These are phyloP conservation scores for Equus przewalskii DNA, from an alignment of 2,113 vertebrate genomes.

Conservation along the genomic window DNA sequence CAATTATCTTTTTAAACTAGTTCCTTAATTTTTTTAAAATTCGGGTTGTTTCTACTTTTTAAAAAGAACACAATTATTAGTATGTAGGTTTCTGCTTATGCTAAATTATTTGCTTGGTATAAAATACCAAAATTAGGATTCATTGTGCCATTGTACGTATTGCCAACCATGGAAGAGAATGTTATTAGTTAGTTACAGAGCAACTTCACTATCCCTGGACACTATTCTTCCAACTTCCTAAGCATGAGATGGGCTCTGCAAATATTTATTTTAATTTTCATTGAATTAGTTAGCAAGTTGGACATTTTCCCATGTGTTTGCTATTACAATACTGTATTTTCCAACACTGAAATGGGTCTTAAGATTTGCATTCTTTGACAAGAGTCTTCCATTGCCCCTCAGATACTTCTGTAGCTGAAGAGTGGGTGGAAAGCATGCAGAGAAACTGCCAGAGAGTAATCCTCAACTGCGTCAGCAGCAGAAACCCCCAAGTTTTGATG, in stretches of 20 bases:
- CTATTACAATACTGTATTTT: neutral
- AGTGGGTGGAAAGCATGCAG: neutral
- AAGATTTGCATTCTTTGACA: neutral
- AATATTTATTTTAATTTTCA: slow-evolving; percentile 24
- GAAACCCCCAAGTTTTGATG: neutral
- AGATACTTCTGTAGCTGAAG: neutral
- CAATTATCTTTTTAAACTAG: neutral
- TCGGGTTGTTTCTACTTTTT: slow-evolving; percentile 17
- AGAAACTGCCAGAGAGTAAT: neutral
- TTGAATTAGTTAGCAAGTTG: slow-evolving; percentile 20
- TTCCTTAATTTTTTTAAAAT: neutral
- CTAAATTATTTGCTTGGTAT: neutral
- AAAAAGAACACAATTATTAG: slow-evolving; percentile 5
- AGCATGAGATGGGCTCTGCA: neutral
- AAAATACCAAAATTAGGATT: neutral
- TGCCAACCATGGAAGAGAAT: neutral
- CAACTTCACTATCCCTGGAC: neutral
- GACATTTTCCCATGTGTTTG: neutral
- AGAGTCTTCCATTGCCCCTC: neutral
- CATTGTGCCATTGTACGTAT: neutral
- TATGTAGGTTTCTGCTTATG: neutral
- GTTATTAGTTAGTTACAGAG: neutral
- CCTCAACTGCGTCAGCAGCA: neutral
- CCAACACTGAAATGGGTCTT: neutral
- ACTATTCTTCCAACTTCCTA: neutral